A percentile compares a stretch with the other conserved stretches of the same genome.
Conservation (phyloP, 2,113 vertebrate genomes). For the Epinephelus moara region DNA sequence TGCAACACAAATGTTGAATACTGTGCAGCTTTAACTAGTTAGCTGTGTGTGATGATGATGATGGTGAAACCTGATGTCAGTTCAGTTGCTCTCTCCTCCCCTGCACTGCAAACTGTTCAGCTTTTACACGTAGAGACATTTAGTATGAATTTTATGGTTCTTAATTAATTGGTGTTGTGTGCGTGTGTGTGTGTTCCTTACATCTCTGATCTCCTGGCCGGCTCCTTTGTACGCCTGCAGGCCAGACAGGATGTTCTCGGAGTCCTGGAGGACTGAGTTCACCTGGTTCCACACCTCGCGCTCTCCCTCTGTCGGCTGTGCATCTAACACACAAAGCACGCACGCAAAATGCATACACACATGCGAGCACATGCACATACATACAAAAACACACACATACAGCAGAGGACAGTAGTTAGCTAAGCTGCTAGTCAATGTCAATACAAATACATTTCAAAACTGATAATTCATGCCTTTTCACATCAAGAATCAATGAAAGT, state of each 20-base stretch:
- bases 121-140: too few relatives aligned
- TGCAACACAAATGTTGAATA: neutral
- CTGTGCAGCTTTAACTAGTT: neutral
- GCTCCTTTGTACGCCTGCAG: slow-evolving; percentile 98
- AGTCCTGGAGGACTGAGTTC: slow-evolving; percentile 95
- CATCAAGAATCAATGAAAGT: neutral
- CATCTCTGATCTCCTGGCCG: slow-evolving; percentile 97
- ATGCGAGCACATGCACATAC: neutral
- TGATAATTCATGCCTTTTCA: slow-evolving; percentile 16
- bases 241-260: slow-evolving; percentile 93
- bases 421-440: neutral
- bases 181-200: slow-evolving; percentile 72
- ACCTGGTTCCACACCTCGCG: slow-evolving; percentile 97
- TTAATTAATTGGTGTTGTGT: neutral
- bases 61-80: neutral
- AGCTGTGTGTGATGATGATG: neutral
- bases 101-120: neutral
- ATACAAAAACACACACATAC: neutral
- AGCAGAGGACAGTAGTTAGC: neutral
- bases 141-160: neutral
- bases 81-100: neutral
- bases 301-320: slow-evolving; percentile 96
- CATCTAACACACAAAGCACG: slow-evolving; percentile 86
- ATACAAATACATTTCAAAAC: neutral
- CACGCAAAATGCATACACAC: neutral